phyloP scores from a whole-genome alignment of 2,888 invertebrate genomes.

The Xanthostigma xanthostigma region DNA sequence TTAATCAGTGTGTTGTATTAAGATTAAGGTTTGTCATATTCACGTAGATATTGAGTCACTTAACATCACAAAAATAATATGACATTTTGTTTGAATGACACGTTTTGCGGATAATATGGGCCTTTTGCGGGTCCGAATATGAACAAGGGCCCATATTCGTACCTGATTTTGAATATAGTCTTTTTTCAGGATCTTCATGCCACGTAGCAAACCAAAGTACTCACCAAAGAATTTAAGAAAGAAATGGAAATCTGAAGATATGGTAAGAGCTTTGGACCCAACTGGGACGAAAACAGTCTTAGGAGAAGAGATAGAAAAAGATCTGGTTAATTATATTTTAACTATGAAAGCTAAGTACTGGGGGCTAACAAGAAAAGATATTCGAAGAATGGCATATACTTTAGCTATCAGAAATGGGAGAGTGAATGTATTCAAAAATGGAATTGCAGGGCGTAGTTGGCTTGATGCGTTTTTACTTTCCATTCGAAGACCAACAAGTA shows the following conservation, averaged over 20 bases:
- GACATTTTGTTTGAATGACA: constrained; percentile 1
- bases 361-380: constrained; percentile 7
- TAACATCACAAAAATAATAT: too few species aligned
- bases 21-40: too few species aligned
- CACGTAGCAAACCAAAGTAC: too few species aligned
- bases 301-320: background rate
- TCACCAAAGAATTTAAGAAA: too few species aligned
- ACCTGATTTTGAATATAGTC: too few species aligned
- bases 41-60: too few species aligned
- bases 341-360: constrained; percentile 3
- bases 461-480: constrained; percentile 9
- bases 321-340: constrained; percentile 1
- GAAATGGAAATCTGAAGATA: too few species aligned
- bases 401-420: constrained; percentile 7
- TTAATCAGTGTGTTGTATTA: too few species aligned
- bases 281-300: background rate
- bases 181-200: too few species aligned
- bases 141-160: too few species aligned
- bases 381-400: constrained; percentile 5
- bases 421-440: constrained; percentile 6
- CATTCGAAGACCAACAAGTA: constrained; percentile 1
- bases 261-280: constrained; percentile 8
- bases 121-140: constrained; percentile 1
- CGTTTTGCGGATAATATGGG: background rate
- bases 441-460: constrained; percentile 7